Evolutionary conservation across 1,140 invertebrate genomes (phyloP).

Genomic region (Acromyrmex heyeri): DNA sequence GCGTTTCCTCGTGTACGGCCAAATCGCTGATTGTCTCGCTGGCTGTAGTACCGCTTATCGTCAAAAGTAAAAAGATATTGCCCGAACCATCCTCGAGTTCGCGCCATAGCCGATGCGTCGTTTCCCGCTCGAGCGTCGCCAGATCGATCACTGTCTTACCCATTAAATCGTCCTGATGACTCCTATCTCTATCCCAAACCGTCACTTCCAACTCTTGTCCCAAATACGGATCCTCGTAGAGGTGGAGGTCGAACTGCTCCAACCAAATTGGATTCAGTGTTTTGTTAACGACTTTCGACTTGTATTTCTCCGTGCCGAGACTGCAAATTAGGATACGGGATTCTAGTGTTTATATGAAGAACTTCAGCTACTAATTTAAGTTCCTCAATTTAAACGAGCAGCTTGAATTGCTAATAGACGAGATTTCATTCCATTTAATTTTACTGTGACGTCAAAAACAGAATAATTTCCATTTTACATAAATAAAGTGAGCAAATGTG

Average conservation of each 20-base stretch:
- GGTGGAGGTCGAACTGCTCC: conserved; percentile 98
- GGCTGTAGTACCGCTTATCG: conserved; percentile 97
- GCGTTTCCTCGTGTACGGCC: conserved; percentile 93
- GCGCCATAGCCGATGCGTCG: conserved; percentile 95
- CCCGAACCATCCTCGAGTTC: conserved; percentile 96
- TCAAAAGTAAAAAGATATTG: conserved; percentile 95
- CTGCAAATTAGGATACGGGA: conserved; percentile 85
- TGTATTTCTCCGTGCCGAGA: conserved; percentile 99
- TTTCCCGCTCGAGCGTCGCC: conserved; percentile 94
- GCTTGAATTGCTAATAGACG: neutral
- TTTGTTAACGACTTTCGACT: conserved; percentile 96
- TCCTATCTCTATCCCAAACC: conserved; percentile 95
- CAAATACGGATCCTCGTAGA: conserved; percentile 95
- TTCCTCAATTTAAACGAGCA: neutral
- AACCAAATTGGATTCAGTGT: conserved; percentile 96
- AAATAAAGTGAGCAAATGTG: neutral
- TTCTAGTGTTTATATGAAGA: conserved; percentile 1
- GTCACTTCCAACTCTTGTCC: conserved; percentile 95
- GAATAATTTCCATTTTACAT: neutral
- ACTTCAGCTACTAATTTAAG: neutral
- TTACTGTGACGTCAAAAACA: neutral
- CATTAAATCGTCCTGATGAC: conserved; percentile 95
- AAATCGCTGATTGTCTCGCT: conserved; percentile 97
- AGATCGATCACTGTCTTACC: conserved; percentile 96
- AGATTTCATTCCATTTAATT: conserved; percentile 8